Evolutionary conservation across 1,140 invertebrate species (phyloP).

Genomic region (Monochamus saltuarius): DNA sequence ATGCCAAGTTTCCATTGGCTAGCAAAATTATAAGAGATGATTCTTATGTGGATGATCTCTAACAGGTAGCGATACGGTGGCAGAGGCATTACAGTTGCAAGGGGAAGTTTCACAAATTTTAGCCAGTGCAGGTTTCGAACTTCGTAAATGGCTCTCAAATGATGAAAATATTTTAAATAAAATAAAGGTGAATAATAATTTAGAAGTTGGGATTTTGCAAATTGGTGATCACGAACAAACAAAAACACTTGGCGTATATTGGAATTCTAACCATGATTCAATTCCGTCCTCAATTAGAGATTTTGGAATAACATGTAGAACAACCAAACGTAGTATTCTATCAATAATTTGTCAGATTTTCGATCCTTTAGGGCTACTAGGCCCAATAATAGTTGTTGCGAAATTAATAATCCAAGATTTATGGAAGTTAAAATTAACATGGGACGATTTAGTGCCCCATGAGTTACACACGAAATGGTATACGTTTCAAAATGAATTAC

Average conservation of each 20-base stretch:
- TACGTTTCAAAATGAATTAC: no score
- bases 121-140: conserved; percentile 27
- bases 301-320: no score
- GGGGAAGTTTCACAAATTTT: conserved; percentile 29
- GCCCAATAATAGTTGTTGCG: conserved; percentile 46
- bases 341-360: conserved; percentile 34
- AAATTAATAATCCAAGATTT: conserved; percentile 55
- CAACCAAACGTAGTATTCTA: conserved; percentile 18
- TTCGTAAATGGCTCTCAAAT: conserved; percentile 42
- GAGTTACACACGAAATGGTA: conserved; percentile 2
- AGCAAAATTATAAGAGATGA: conserved; percentile 41
- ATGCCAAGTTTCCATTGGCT: conserved; percentile 32
- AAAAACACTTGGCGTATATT: no score
- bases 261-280: no score
- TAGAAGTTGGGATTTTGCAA: no score
- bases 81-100: conserved; percentile 10
- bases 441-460: conserved; percentile 10
- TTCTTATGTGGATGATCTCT: conserved; percentile 56
- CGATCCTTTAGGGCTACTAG: conserved; percentile 49
- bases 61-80: conserved; percentile 42
- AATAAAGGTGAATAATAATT: no score
- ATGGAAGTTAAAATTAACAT: conserved; percentile 34
- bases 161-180: neutral
- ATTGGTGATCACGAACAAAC: no score
- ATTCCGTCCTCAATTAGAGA: no score